These are phyloP conservation scores for Neodiprion virginianus DNA, from an alignment of 1,140 invertebrate genomes.

Conservation along the genomic window DNA sequence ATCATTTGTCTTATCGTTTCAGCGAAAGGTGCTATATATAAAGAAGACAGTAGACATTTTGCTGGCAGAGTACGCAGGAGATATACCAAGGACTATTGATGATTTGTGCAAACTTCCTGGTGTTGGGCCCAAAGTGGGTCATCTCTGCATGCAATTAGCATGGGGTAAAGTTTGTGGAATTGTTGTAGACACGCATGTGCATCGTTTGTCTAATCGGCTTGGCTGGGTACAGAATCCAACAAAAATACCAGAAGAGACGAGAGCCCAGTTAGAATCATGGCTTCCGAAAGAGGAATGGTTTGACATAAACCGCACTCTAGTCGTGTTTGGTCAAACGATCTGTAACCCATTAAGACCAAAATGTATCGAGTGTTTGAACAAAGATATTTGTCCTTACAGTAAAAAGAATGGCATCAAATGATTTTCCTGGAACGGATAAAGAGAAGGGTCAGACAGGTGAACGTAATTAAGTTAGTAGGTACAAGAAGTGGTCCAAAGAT, in stretches of 20 bases:
- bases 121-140: constrained; percentile 98
- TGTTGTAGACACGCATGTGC: constrained; percentile 97
- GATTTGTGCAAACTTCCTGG: constrained; percentile 87
- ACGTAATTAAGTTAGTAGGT: no score
- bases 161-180: constrained; percentile 91
- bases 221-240: constrained; percentile 80
- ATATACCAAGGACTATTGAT: constrained; percentile 87
- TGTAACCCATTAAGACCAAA: constrained; percentile 84
- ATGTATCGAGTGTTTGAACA: constrained; percentile 86
- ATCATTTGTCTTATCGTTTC: constrained; percentile 40
- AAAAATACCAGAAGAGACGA: constrained; percentile 89
- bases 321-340: constrained; percentile 95
- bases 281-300: constrained; percentile 86
- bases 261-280: constrained; percentile 88
- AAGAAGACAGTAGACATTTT: constrained; percentile 86
- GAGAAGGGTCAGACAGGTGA: no score
- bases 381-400: constrained; percentile 81
- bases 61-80: constrained; percentile 80
- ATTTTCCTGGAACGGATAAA: background rate
- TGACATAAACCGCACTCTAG: constrained; percentile 90
- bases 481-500: no score
- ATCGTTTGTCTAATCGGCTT: constrained; percentile 90
- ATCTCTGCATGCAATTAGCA: constrained; percentile 92
- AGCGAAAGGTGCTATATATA: constrained; percentile 92
- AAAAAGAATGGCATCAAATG: constrained; percentile 32